Evolutionary conservation across 2,113 vertebrate species (phyloP).

Genomic region (Epinephelus moara): DNA sequence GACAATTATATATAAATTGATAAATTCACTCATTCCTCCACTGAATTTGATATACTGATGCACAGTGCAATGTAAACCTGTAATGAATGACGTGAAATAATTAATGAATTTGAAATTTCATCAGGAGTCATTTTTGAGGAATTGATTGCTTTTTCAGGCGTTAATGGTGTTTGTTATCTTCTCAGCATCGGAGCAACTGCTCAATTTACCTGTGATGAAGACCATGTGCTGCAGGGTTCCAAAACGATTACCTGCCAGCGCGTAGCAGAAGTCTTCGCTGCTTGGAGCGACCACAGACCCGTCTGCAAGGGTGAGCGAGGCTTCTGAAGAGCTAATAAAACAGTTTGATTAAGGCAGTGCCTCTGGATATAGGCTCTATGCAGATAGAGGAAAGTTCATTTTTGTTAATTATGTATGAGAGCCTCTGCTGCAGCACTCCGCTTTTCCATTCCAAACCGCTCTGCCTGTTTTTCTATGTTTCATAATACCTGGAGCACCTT

Average conservation of each 20-base stretch:
- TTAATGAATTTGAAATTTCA: conserved; percentile 46
- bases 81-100: conserved; percentile 31
- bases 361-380: conserved; percentile 70
- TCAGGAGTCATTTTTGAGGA: conserved; percentile 45
- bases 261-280: conserved; percentile 96
- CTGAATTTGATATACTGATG: conserved; percentile 11
- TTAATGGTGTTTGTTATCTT: conserved; percentile 70
- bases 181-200: conserved; percentile 91
- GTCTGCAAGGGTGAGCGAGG: conserved; percentile 94
- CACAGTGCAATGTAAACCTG: neutral
- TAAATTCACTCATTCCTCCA: neutral
- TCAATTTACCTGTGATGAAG: conserved; percentile 96
- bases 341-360: conserved; percentile 77
- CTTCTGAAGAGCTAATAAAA: conserved; percentile 70
- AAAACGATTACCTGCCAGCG: conserved; percentile 97
- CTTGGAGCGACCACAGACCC: conserved; percentile 97
- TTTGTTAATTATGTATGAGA: conserved; percentile 80
- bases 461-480: conserved; percentile 59
- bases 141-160: conserved; percentile 54
- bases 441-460: conserved; percentile 58
- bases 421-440: conserved; percentile 59
- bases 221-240: conserved; percentile 96
- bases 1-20: neutral
- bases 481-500: conserved; percentile 71
- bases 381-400: conserved; percentile 75